Evolutionary conservation across 2,797 vertebrate genomes (phyloP), one percentile per base, ranked within the genome.

Genomic region (Gobionotothen gibberifrons): DNA sequence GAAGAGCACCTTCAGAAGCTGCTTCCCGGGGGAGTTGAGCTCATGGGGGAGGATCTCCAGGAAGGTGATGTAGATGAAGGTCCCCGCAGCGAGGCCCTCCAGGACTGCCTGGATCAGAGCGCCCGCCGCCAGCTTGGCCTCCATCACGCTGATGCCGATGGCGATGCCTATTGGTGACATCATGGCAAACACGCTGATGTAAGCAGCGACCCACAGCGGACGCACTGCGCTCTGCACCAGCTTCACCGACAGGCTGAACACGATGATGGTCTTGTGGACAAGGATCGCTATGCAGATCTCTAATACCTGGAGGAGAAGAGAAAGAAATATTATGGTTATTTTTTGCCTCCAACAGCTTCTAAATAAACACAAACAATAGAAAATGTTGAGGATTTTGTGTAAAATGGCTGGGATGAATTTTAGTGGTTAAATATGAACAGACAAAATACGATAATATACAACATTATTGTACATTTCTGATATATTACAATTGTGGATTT

Each of bases 51-150:
- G 93, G 88, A 98, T 97, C 90, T 98, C 97, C 76, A 98, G 70
- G 77, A 98, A 98, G 78, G 97, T 97, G 89, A 98, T 96, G 78
- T 97, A 97, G 14, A 98, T 47, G 58, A 97, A 98, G 0, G 97
- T 98, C 9, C 97, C 97, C 0, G 96, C 95, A 0, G 97, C 94
- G 26, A 97, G 85, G 2, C 97, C 96, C 85, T 97, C 96, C 82
- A 98, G 87, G 19, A 97, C 13, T 0, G 93, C 94, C 89, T 97
- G 96, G 49, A 95, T 92, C 26, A 97, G 81, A 0, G 90, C 85
- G 0, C 93, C 90, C 0, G 87, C 74, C 2, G 84, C 40, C 0
- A 95, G 69, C 53, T 87, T 70, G 1, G 95, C 94, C 79, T 93
- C 92, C 63, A 94, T 93, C 69, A 97, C 93, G 0, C 91, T 84